Evolutionary conservation across 2,113 vertebrate species (phyloP).

Genomic region (Semnornis frantzii): DNA sequence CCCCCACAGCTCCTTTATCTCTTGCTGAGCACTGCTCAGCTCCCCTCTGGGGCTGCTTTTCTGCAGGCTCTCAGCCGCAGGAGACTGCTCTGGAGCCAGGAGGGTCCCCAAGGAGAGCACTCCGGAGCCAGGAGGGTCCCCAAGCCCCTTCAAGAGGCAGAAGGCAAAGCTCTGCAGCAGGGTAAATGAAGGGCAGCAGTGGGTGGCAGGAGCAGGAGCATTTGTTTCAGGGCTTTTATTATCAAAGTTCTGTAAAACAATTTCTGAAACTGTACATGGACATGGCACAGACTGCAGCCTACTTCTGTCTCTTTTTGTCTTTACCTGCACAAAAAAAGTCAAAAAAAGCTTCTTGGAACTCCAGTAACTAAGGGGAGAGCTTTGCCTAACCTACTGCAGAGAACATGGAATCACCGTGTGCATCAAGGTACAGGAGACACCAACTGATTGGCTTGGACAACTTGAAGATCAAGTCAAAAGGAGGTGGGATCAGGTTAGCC

Average conservation of each 20-base stretch:
- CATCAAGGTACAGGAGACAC: slow-evolving; percentile 67
- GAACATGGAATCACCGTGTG: slow-evolving; percentile 80
- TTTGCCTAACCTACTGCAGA: slow-evolving; percentile 73
- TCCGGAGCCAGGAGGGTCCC: no score
- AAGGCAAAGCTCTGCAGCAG: neutral
- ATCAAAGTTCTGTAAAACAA: slow-evolving; percentile 93
- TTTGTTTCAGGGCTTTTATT: slow-evolving; percentile 90
- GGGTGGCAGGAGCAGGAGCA: slow-evolving; percentile 53
- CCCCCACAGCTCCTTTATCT: no score
- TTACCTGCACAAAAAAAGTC: slow-evolving; percentile 78
- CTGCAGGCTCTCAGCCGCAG: no score
- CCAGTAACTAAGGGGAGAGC: slow-evolving; percentile 74
- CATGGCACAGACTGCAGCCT: slow-evolving; percentile 84
- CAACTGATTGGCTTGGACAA: slow-evolving; percentile 79
- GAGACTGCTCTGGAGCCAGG: no score
- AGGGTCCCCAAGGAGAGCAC: no score
- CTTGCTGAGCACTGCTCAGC: no score
- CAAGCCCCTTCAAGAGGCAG: no score
- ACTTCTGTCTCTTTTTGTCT: slow-evolving; percentile 67
- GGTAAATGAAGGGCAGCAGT: slow-evolving; percentile 56
- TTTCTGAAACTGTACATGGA: slow-evolving; percentile 87
- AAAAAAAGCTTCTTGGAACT: slow-evolving; percentile 67
- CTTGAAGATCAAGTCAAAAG: slow-evolving; percentile 80
- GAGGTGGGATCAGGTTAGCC: slow-evolving; percentile 76
- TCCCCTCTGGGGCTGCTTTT: no score